These are phyloP conservation scores for Chunga burmeisteri DNA, from an alignment of 2,113 vertebrate species.

Conservation along the genomic window DNA sequence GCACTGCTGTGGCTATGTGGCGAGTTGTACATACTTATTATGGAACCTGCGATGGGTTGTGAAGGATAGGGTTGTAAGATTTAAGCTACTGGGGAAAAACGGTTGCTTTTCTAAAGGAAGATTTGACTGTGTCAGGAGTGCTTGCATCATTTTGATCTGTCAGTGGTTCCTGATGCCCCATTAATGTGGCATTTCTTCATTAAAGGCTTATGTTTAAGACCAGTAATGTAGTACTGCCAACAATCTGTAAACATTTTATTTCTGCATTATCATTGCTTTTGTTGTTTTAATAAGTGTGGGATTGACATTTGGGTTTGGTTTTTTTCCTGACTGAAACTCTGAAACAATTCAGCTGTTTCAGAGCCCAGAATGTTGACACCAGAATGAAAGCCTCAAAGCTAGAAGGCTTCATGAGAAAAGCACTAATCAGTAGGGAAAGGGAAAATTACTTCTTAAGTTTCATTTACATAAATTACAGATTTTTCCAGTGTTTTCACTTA, in stretches of 20 bases:
- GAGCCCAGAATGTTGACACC: background rate
- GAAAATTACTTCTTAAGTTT: conserved; percentile 20
- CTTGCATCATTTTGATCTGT: background rate
- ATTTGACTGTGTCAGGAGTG: background rate
- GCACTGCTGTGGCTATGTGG: background rate
- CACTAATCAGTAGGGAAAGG: background rate
- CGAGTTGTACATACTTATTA: background rate
- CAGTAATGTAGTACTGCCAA: conserved; percentile 19
- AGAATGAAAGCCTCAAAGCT: conserved; percentile 1
- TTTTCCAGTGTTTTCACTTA: background rate
- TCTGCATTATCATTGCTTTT: conserved; percentile 19
- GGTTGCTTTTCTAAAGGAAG: background rate
- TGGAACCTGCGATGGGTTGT: background rate
- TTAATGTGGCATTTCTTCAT: conserved; percentile 26
- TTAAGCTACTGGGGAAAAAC: background rate
- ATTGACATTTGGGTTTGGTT: conserved; percentile 3
- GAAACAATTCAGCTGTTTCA: background rate
- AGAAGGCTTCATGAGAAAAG: conserved; percentile 15
- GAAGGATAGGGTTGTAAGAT: background rate
- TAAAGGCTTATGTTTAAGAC: conserved; percentile 13
- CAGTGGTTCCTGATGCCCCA: background rate
- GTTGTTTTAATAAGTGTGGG: conserved; percentile 4
- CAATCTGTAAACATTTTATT: conserved; percentile 52
- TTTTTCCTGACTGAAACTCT: conserved; percentile 7
- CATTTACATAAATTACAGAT: conserved; percentile 9